A percentile compares a stretch with the other conserved stretches of the same genome.
Conservation (phyloP, 2,113 vertebrate species). For the Ariopsis seemanni region DNA sequence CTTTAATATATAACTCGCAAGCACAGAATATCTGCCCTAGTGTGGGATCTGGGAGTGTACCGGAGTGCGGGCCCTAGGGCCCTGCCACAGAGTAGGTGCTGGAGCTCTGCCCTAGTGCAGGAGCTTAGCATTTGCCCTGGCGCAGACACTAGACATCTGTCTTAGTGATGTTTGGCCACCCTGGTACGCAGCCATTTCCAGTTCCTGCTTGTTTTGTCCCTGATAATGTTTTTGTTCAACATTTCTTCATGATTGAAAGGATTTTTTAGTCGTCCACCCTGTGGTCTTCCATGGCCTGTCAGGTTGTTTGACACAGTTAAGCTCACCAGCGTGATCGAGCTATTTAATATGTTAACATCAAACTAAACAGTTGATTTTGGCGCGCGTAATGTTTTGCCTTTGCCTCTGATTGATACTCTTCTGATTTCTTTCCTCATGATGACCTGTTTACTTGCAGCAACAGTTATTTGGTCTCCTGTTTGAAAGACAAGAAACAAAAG, state of each 20-base stretch:
- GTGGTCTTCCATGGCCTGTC: neutral
- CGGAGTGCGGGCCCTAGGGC: neutral
- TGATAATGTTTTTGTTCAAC: neutral
- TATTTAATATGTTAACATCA: slow-evolving; percentile 8
- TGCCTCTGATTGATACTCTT: neutral
- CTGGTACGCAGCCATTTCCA: neutral
- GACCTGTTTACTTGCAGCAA: neutral
- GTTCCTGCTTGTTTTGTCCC: neutral
- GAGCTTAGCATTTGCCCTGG: neutral
- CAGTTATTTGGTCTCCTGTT: neutral
- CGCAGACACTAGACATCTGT: neutral
- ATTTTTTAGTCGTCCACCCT: neutral
- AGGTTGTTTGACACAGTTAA: slow-evolving; percentile 10
- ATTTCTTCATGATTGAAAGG: neutral
- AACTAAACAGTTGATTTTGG: slow-evolving; percentile 10
- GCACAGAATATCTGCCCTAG: neutral
- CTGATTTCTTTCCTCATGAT: neutral
- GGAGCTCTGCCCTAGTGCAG: neutral
- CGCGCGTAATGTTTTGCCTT: slow-evolving; percentile 21
- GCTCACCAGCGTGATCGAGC: neutral
- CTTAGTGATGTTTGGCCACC: neutral
- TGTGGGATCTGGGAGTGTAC: neutral
- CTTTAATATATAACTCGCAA: neutral
- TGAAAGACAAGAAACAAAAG: slow-evolving; percentile 1
- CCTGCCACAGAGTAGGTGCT: neutral